Evolutionary conservation across 2,113 vertebrate genomes (phyloP).

Genomic region (Channa maculata): DNA sequence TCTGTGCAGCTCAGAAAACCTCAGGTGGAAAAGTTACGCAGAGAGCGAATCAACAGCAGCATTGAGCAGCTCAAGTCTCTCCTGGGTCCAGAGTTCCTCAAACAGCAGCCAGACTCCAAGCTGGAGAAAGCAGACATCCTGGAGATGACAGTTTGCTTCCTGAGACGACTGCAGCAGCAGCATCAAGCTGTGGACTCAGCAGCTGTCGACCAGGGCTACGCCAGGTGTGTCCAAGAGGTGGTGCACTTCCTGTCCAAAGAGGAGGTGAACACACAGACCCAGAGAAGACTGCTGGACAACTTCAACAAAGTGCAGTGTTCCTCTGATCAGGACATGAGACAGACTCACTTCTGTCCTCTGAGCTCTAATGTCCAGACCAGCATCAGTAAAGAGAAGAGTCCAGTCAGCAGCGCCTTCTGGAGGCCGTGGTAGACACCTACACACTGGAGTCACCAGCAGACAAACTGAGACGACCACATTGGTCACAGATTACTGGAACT

Average conservation of each 20-base stretch:
- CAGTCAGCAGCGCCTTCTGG: conserved; percentile 62
- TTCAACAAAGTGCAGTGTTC: conserved; percentile 48
- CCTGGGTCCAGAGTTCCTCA: conserved; percentile 66
- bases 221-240: no score
- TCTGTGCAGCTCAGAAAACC: conserved; percentile 62
- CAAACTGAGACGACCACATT: conserved; percentile 44
- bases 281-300: conserved; percentile 50
- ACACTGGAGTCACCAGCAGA: conserved; percentile 19
- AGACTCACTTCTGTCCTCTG: conserved; percentile 30
- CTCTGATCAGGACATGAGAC: conserved; percentile 32
- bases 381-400: conserved; percentile 52
- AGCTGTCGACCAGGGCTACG: no score
- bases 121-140: conserved; percentile 79
- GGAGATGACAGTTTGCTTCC: conserved; percentile 71
- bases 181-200: background rate
- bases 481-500: conserved; percentile 31
- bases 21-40: conserved; percentile 74
- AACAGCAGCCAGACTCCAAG: conserved; percentile 76
- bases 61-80: conserved; percentile 77
- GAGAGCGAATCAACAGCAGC: conserved; percentile 77
- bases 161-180: conserved; percentile 48
- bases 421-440: conserved; percentile 68
- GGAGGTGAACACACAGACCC: background rate
- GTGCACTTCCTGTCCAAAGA: no score
- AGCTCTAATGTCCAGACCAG: conserved; percentile 44